Base-by-base conservation (phyloP, 1,140 invertebrate genomes). In the Polyergus mexicanus region DNA sequence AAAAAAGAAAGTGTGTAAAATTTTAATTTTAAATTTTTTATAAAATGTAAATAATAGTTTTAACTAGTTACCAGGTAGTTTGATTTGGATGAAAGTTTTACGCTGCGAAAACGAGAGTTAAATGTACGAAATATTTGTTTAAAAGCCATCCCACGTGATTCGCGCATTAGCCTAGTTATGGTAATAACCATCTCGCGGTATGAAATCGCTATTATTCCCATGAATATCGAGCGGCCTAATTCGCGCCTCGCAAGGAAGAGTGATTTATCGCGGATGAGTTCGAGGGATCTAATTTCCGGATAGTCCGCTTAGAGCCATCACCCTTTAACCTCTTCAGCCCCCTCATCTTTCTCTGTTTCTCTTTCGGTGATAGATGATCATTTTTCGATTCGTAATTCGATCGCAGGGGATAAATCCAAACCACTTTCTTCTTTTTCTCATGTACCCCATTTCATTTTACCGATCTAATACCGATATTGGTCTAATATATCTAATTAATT, bases 231-330 rank as follows among this genome's bases (percentile, higher is more conserved):
- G 77, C 86, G 81, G 76, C 72, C 81, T 75, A 85, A 83, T 85
- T 87, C 65, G 32, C 78, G 22, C 66, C 41, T 41, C 56, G 44
- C 65, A 35, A 60, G 60, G 44, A 63, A 62, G 81, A 76, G 51
- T 63, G 78, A 78, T 84, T 87, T 66, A 85, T 84, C 56, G 71
- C 62, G 63, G 56, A 75, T 62, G 80, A 87, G 63, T 62, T 68
- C 72, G 68, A 78, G 78, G 68, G 86, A 86, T 88, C 88, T 88
- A 90, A 90, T 89, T 90, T 91, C 87, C 85, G 85, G 86, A 63
- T 68, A 63, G 81, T 71, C 86, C 84, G 65, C 74, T 92, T 87
- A 88, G 51, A 44, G 41, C 28, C 71, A 56, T 47, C 60, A 54
- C 60, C 88, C 83, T 85, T 85, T 87, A 75, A 35, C 41, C 84